A percentile compares a stretch with the other conserved stretches of the same genome.
These are phyloP conservation scores for Vulpes lagopus DNA, from an alignment of 2,113 vertebrate genomes.

Conservation along the genomic window DNA sequence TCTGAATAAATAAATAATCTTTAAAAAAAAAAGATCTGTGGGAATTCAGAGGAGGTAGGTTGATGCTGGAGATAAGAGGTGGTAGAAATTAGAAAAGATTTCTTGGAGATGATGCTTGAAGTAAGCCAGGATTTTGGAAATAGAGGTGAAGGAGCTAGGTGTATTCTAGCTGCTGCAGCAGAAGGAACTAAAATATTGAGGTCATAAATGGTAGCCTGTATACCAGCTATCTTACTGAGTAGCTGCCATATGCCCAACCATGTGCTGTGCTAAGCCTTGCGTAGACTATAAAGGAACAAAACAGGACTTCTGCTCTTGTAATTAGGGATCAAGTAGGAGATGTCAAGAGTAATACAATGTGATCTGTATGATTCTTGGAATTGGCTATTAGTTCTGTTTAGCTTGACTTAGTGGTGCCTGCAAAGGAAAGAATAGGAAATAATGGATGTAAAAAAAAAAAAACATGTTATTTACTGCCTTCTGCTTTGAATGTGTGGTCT, in stretches of 20 bases:
- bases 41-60: background rate
- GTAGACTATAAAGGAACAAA: background rate
- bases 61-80: background rate
- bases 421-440: background rate
- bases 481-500: background rate
- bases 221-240: background rate
- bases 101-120: background rate
- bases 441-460: background rate
- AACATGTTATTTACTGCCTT: background rate
- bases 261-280: background rate
- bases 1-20: too few species aligned
- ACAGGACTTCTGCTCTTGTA: background rate
- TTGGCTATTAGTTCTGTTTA: background rate
- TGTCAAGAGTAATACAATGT: background rate
- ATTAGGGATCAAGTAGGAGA: background rate
- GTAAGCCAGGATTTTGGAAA: background rate
- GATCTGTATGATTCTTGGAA: background rate
- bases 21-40: too few species aligned
- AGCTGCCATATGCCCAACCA: background rate
- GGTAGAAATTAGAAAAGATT: background rate
- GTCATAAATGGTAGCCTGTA: background rate
- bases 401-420: background rate
- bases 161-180: background rate
- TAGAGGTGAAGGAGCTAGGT: background rate
- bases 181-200: background rate